A percentile compares a stretch with the other conserved stretches of the same genome.
These are phyloP conservation scores for Podargus strigoides DNA, from an alignment of 2,797 vertebrate species.

Conservation along the genomic window DNA sequence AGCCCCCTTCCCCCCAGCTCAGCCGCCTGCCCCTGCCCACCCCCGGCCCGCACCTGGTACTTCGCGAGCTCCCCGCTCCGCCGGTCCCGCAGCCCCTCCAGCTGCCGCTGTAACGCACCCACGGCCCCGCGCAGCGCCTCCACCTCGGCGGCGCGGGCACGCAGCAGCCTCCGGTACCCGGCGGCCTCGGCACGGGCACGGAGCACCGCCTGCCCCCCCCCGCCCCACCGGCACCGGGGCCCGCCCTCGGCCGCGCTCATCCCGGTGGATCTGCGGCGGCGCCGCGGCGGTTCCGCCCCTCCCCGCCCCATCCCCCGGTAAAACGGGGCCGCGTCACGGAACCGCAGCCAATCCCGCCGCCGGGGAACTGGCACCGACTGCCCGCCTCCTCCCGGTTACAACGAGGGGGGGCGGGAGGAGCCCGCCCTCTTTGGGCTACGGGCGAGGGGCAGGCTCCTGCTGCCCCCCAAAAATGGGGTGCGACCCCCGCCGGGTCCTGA, in stretches of 20 bases:
- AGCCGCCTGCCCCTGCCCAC: too few species aligned
- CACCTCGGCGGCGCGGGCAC: constrained; percentile 81
- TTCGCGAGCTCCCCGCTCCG: constrained; percentile 77
- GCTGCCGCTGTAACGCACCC: constrained; percentile 79
- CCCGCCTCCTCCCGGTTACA: constrained; percentile 74
- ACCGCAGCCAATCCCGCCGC: constrained; percentile 77
- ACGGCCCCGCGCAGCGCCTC: constrained; percentile 82
- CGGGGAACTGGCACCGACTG: not conserved
- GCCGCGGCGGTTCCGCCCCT: not conserved
- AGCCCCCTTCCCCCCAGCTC: not conserved
- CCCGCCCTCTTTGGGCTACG: too few species aligned
- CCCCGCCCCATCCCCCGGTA: constrained; percentile 73
- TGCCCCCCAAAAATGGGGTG: too few species aligned
- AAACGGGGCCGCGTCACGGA: constrained; percentile 64
- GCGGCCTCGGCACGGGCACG: constrained; percentile 83
- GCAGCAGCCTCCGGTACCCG: constrained; percentile 83
- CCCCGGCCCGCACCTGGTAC: constrained; percentile 67
- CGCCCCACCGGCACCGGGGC: constrained; percentile 80
- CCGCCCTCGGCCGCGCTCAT: constrained; percentile 78
- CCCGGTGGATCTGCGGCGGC: constrained; percentile 70
- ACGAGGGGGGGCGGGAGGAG: not conserved
- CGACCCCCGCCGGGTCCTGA: too few species aligned
- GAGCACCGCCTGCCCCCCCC: constrained; percentile 72
- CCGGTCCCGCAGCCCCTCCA: constrained; percentile 53
- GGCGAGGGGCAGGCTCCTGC: too few species aligned